These are phyloP conservation scores for Cyclina sinensis DNA, from an alignment of 1,140 invertebrate genomes.

Conservation along the genomic window DNA sequence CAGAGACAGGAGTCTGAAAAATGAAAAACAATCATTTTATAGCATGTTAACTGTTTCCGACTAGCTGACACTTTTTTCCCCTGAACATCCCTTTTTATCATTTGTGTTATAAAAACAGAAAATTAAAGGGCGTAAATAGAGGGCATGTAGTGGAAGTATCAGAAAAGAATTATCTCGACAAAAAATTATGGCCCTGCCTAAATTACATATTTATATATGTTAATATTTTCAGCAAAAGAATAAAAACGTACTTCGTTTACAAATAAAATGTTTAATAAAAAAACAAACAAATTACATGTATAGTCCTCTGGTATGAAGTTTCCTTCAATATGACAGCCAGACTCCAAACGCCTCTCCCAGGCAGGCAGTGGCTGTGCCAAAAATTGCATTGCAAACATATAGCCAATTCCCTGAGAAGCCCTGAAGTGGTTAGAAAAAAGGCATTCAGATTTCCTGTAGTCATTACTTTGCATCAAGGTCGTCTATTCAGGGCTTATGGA, in stretches of 20 bases:
- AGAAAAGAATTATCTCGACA: not conserved
- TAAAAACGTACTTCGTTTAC: not conserved
- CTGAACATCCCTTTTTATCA: too few relatives aligned
- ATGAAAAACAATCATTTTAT: not conserved
- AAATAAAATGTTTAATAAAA: not conserved
- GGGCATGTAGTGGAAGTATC: not conserved
- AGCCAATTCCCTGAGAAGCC: not conserved
- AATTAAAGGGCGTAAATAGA: not conserved
- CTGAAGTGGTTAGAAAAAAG: not conserved
- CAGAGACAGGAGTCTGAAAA: not conserved
- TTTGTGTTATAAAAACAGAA: not conserved
- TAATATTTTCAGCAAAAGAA: not conserved
- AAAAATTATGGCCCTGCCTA: not conserved
- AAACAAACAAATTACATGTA: not conserved
- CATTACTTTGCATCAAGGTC: too few relatives aligned
- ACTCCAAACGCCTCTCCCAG: not conserved
- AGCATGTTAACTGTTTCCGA: too few relatives aligned
- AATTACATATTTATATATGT: not conserved
- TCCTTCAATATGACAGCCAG: not conserved
- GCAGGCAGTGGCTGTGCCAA: not conserved
- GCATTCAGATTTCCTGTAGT: too few relatives aligned
- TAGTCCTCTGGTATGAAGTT: not conserved
- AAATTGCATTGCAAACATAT: slow-evolving; percentile 14
- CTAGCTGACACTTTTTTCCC: too few relatives aligned
- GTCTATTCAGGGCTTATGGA: too few relatives aligned